Evolutionary conservation across 2,113 vertebrate genomes (phyloP).

Genomic region (Gadus macrocephalus): DNA sequence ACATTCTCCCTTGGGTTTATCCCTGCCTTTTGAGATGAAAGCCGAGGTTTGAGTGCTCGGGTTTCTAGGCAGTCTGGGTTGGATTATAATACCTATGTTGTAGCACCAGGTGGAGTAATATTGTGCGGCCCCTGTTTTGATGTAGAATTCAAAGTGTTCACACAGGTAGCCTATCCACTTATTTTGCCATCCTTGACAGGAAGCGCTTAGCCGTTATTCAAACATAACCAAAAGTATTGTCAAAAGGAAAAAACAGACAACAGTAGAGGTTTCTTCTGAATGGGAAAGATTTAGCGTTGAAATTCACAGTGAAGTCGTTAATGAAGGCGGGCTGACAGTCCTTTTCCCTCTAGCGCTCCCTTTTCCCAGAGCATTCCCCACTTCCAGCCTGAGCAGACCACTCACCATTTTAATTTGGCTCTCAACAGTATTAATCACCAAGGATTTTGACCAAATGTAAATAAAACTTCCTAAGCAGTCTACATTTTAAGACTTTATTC

Average conservation of each 20-base stretch:
- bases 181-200: neutral
- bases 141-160: neutral
- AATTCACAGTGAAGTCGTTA: conserved; percentile 32
- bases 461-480: conserved; percentile 33
- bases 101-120: conserved; percentile 10
- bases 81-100: conserved; percentile 9
- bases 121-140: neutral
- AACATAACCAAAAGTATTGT: neutral
- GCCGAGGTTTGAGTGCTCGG: conserved; percentile 53
- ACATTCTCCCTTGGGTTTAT: conserved; percentile 37
- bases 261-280: conserved; percentile 17
- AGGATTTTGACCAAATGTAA: conserved; percentile 35
- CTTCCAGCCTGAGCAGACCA: conserved; percentile 14
- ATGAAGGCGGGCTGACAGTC: conserved; percentile 40
- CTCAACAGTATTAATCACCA: conserved; percentile 19
- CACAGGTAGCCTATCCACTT: neutral
- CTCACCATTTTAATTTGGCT: conserved; percentile 20
- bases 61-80: conserved; percentile 41
- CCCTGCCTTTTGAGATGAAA: conserved; percentile 54
- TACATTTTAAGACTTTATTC: conserved; percentile 46
- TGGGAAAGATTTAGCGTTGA: conserved; percentile 24
- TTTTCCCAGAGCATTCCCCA: conserved; percentile 15
- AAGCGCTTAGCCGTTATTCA: neutral
- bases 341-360: conserved; percentile 30
- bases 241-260: neutral